Evolutionary conservation across 1,140 invertebrate species (phyloP).

Genomic region (Eriocheir sinensis): DNA sequence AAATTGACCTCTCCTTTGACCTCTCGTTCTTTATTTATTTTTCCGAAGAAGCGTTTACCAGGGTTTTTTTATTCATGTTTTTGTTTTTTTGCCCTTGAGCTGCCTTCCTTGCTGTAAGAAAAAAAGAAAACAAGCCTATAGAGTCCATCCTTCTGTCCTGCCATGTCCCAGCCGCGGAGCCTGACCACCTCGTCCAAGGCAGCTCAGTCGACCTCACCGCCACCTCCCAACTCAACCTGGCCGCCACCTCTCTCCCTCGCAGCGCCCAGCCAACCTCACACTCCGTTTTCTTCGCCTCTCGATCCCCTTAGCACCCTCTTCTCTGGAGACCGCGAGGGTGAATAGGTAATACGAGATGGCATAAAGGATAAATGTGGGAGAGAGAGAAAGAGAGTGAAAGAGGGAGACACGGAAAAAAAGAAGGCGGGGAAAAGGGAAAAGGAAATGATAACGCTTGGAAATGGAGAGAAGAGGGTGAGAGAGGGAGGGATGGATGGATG

Average conservation of each 20-base stretch:
- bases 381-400: neutral
- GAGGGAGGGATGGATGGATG: too few species aligned
- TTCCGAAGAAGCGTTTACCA: too few species aligned
- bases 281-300: neutral
- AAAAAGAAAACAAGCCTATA: too few species aligned
- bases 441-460: neutral
- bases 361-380: neutral
- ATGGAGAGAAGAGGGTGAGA: neutral
- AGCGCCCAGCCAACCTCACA: neutral
- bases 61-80: too few species aligned
- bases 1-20: too few species aligned
- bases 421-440: neutral
- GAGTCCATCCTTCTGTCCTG: neutral
- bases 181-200: neutral
- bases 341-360: neutral
- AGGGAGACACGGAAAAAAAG: neutral
- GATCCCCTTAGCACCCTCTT: neutral
- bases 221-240: neutral
- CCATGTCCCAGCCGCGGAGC: neutral
- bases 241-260: neutral
- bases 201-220: too few species aligned
- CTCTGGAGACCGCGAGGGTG: slow-evolving; percentile 10
- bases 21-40: too few species aligned
- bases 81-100: too few species aligned
- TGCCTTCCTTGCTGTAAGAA: too few species aligned